Base-by-base conservation (phyloP, 2,888 invertebrate genomes). In the Pandemis cinnamomeana region DNA sequence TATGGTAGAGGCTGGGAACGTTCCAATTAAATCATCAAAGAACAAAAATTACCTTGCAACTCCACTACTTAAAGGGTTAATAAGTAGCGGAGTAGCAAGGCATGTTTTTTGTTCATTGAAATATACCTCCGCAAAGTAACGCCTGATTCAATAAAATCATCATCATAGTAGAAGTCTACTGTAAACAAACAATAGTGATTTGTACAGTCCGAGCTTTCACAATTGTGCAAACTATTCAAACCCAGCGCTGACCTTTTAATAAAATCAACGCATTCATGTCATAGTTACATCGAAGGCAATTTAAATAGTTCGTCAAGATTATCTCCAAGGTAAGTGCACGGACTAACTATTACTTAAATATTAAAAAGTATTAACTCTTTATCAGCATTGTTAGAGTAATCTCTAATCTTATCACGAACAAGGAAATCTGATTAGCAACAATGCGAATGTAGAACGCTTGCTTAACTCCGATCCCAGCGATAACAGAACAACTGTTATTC, bases 401-500 rank as follows among this genome's bases (percentile, higher is more conserved):
- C 66, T 71, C 15, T 67, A 74, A 74, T 74, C 74, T 74, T 74
- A 74, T 74, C 74, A 55, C 15, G 76, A 71, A 76, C 77, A 79
- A 80, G 66, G 75, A 80, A 83, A 84, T 82, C 79, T 81, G 83
- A 82, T 84, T 84, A 85, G 79, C 80, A 80, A 80, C 83, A 86
- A 86, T 82, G 72, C 80, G 77, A 83, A 83, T 85, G 81, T 80
- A 77, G 75, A 78, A 78, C 79, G 80, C 77, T 76, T 78, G 81
- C 72, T 75, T 78, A 77, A 82, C 77, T 75, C 48, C 72, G 84
- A 87, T 86, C 79, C 66, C 77, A 83, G 79, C 82, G 86, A 87
- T 86, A 84, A 84, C 71, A 76, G 75, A 76, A 62, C 64, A 20
- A 71, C 71, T 82, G 83, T 82, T 79, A 77, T 76, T 81, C 81